These are phyloP conservation scores for Eudasyphora cyanicolor DNA, from an alignment of 2,888 invertebrate species.

Conservation along the genomic window DNA sequence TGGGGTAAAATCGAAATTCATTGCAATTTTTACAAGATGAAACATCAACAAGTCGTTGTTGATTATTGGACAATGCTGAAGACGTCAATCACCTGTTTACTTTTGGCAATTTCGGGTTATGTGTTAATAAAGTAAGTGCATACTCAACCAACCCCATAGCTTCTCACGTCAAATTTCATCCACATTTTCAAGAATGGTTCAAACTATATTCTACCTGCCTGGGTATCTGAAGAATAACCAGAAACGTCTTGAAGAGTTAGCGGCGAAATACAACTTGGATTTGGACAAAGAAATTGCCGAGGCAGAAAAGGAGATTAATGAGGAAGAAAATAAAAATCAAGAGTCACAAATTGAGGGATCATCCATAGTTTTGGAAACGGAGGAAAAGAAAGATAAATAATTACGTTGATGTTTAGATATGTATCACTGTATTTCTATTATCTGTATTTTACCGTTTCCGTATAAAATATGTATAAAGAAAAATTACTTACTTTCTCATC, in stretches of 20 bases:
- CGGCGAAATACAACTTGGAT: constrained; percentile 72
- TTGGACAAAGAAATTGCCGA: constrained; percentile 70
- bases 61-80: no score
- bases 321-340: no score
- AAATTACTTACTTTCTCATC: constrained; percentile 30
- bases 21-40: constrained; percentile 43
- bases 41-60: no score
- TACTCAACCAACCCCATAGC: not conserved
- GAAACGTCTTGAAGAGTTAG: constrained; percentile 74
- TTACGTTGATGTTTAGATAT: not conserved
- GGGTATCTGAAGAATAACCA: constrained; percentile 76
- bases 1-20: constrained; percentile 47
- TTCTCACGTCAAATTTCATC: not conserved
- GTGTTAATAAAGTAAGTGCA: constrained; percentile 75
- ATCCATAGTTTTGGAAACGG: constrained; percentile 19
- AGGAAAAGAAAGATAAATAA: constrained; percentile 60
- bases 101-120: constrained; percentile 76
- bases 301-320: constrained; percentile 30
- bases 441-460: constrained; percentile 31
- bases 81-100: constrained; percentile 75
- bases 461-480: constrained; percentile 1
- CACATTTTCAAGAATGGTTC: constrained; percentile 74
- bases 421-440: no score
- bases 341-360: not conserved
- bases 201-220: constrained; percentile 78